Percentiles rank a stretch among this genome's conserved stretches.
Conservation (phyloP, 2,797 vertebrate genomes). For the Chelonia mydas region DNA sequence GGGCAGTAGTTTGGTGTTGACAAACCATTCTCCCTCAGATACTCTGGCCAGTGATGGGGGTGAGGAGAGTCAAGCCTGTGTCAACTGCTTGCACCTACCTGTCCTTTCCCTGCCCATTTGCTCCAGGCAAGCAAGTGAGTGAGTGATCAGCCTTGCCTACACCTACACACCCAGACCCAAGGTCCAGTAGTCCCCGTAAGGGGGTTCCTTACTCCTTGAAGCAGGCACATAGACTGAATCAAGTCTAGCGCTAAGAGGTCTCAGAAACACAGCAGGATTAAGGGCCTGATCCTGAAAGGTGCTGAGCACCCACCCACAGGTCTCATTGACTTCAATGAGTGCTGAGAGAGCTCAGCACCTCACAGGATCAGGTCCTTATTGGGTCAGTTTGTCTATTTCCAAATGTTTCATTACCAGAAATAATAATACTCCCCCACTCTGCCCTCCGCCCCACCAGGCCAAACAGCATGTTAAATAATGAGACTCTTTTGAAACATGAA, state of each 20-base stretch:
- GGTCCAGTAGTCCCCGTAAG: background rate
- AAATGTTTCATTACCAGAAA: background rate
- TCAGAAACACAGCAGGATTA: background rate
- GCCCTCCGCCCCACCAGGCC: too few species aligned
- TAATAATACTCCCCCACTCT: too few species aligned
- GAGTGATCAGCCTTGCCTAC: rapidly evolving
- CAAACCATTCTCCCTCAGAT: too few species aligned
- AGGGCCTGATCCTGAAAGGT: background rate
- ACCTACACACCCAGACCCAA: background rate
- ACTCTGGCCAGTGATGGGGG: too few species aligned
- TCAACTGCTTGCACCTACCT: background rate
- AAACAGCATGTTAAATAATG: background rate
- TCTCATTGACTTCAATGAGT: background rate
- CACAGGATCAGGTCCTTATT: background rate
- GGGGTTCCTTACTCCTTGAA: background rate
- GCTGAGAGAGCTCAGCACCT: background rate
- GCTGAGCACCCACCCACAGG: background rate
- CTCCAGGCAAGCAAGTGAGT: background rate
- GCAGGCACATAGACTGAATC: background rate
- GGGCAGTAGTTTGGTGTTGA: background rate
- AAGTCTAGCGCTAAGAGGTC: background rate
- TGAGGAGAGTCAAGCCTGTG: too few species aligned
- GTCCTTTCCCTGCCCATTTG: background rate
- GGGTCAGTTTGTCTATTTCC: background rate
- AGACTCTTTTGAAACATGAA: constrained; percentile 6